Conservation (phyloP, 2,797 vertebrate species). For the Artibeus jamaicensis region DNA sequence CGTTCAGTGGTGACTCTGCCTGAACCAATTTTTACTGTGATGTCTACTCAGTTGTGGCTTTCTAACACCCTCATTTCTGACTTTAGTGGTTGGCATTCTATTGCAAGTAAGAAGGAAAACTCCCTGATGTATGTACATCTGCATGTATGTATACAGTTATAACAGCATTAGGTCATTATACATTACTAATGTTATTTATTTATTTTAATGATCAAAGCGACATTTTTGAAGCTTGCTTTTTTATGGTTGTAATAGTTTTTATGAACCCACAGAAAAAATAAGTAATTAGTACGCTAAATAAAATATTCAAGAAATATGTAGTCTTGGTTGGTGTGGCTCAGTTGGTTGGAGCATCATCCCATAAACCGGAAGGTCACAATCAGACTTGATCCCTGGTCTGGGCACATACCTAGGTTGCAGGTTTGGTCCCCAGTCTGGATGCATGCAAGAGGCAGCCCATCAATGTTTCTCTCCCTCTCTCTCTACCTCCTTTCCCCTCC, state of each 20-base stretch:
- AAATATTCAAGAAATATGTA: background rate
- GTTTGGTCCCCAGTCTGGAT: no score
- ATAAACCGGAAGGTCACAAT: no score
- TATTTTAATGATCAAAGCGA: constrained; percentile 14
- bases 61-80: background rate
- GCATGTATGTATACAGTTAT: background rate
- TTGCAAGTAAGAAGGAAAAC: background rate
- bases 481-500: no score
- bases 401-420: no score
- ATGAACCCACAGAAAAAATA: background rate
- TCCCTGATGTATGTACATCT: background rate
- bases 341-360: no score
- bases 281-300: background rate
- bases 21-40: background rate
- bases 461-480: no score
- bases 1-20: no score
- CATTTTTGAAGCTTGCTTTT: background rate
- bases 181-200: background rate
- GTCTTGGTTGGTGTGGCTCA: no score
- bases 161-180: background rate
- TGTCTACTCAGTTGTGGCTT: background rate
- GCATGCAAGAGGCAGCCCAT: no score
- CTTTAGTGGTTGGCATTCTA: background rate
- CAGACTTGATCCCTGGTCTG: no score
- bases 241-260: background rate